Conservation (phyloP, 1,140 invertebrate species). For the Drosophila nigrodunni region DNA sequence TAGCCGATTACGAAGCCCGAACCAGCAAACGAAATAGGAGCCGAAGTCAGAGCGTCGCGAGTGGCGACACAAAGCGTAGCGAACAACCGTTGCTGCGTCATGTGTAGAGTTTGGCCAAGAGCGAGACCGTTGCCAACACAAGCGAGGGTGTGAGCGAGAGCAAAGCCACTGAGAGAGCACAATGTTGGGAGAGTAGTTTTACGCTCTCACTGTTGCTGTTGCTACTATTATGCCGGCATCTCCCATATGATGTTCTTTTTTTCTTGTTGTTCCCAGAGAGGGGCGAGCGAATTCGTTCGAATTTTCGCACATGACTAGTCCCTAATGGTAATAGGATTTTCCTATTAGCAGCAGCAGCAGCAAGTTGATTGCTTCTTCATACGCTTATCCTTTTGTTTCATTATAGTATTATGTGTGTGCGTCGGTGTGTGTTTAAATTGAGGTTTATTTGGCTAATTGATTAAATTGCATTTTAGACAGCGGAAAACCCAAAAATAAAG, state of each 20-base stretch:
- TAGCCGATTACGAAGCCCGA: slow-evolving; percentile 14
- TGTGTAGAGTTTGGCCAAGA: slow-evolving; percentile 56
- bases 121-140: slow-evolving; percentile 15
- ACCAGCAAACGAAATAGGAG: neutral
- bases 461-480: slow-evolving; percentile 29
- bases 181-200: neutral
- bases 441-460: slow-evolving; percentile 33
- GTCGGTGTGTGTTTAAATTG: neutral
- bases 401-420: too few relatives aligned
- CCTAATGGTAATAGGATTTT: slow-evolving; percentile 50
- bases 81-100: slow-evolving; percentile 38
- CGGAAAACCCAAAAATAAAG: slow-evolving; percentile 26
- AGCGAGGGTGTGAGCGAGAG: neutral
- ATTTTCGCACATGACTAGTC: slow-evolving; percentile 34
- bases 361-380: neutral
- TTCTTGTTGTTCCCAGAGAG: slow-evolving; percentile 7
- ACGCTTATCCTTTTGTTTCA: neutral
- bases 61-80: neutral
- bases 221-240: slow-evolving; percentile 54
- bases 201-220: slow-evolving; percentile 10
- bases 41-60: slow-evolving; percentile 18
- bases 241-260: slow-evolving; percentile 44
- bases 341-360: slow-evolving; percentile 50
- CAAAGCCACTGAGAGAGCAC: slow-evolving; percentile 1
- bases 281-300: slow-evolving; percentile 47